Evolutionary conservation across 1,140 invertebrate genomes (phyloP).

Genomic region (Meteorus sp.): DNA sequence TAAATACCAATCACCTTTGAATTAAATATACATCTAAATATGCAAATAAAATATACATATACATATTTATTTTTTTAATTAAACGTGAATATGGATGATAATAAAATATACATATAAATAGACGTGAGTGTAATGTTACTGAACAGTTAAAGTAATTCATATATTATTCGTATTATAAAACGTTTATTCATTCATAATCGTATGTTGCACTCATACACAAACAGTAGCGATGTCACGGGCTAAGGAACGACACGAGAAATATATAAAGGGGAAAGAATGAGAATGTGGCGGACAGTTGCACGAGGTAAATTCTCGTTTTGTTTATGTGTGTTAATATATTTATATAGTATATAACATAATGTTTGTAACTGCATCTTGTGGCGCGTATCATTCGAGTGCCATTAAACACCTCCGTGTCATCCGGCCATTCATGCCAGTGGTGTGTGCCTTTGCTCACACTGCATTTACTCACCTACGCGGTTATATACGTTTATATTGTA

Average conservation of each 20-base stretch:
- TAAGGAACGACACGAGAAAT: conserved; percentile 6
- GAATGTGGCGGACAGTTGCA: too few species aligned
- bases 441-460: neutral
- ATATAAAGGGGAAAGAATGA: too few species aligned
- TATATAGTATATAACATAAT: too few species aligned
- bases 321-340: too few species aligned
- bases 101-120: neutral
- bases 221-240: conserved; percentile 19
- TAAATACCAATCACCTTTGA: too few species aligned
- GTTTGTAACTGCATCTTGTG: conserved; percentile 1
- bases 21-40: too few species aligned
- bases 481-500: too few species aligned
- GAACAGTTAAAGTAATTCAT: conserved; percentile 17
- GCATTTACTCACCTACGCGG: conserved; percentile 27
- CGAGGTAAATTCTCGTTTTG: too few species aligned
- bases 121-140: neutral
- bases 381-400: conserved; percentile 1
- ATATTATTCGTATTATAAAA: too few species aligned
- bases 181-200: conserved; percentile 17
- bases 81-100: too few species aligned
- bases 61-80: too few species aligned
- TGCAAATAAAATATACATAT: too few species aligned
- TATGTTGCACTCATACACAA: conserved; percentile 12
- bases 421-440: conserved; percentile 20
- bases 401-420: conserved; percentile 29